Percentiles rank a stretch among this genome's conserved stretches.
Conservation (phyloP, 2,888 invertebrate species). For the Phalangium opilio region DNA sequence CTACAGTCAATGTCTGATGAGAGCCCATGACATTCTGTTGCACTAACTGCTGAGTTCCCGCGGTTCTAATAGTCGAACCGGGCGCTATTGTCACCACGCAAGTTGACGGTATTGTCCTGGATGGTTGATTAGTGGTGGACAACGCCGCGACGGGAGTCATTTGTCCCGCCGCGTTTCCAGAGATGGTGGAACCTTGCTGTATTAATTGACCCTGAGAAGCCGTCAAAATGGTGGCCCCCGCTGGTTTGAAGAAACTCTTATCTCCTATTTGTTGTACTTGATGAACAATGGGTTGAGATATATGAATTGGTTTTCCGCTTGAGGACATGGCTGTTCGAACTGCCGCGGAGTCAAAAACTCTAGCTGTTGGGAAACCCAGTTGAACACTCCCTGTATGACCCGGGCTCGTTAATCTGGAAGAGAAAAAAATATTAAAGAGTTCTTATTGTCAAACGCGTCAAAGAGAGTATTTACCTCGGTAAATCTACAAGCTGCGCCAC, state of each 20-base stretch:
- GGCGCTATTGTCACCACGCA: conserved; percentile 8
- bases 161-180: too few species aligned
- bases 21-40: neutral
- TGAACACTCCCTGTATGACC: too few species aligned
- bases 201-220: too few species aligned
- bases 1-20: conserved; percentile 16
- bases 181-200: too few species aligned
- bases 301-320: conserved; percentile 11
- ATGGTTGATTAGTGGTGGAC: too few species aligned
- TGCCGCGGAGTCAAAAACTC: neutral
- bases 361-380: too few species aligned
- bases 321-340: neutral
- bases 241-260: too few species aligned
- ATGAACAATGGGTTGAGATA: conserved; percentile 16
- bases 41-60: conserved; percentile 2
- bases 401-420: too few species aligned
- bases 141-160: too few species aligned
- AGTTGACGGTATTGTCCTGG: conserved; percentile 8
- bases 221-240: too few species aligned
- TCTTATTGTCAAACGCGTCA: too few species aligned
- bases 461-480: conserved; percentile 11
- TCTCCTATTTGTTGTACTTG: conserved; percentile 13
- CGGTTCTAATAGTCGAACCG: conserved; percentile 7
- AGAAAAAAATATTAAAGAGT: too few species aligned
- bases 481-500: conserved; percentile 14